A percentile compares a stretch with the other conserved stretches of the same genome.
phyloP scores from a whole-genome alignment of 1,140 invertebrate species.

The Caenorhabditis latens region DNA sequence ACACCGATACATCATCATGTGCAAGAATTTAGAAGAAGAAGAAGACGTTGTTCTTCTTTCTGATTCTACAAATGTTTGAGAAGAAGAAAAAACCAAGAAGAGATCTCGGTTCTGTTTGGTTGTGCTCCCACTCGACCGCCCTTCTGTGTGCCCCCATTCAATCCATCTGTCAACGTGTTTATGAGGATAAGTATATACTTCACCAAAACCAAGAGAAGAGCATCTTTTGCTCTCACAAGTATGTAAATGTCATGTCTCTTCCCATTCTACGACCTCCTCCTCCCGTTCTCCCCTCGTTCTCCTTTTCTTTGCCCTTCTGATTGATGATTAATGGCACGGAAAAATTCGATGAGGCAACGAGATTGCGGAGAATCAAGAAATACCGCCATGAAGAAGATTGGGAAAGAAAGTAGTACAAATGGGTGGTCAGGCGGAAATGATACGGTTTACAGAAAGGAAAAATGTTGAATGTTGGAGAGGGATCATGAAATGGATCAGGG shows the following conservation, averaged over 20 bases:
- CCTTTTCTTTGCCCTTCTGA: constrained; percentile 27
- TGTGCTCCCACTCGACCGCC: background rate
- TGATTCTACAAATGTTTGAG: background rate
- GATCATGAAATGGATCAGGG: too few relatives aligned
- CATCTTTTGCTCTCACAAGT: constrained; percentile 30
- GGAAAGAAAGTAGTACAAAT: constrained; percentile 50
- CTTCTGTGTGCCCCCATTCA: background rate
- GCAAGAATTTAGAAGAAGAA: background rate
- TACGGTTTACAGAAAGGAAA: constrained; percentile 4
- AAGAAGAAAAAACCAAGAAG: background rate
- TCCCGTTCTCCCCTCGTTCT: background rate
- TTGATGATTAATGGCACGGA: constrained; percentile 55
- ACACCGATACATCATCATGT: constrained; percentile 42
- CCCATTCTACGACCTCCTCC: too few relatives aligned
- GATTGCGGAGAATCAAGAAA: constrained; percentile 2
- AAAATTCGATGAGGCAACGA: constrained; percentile 38
- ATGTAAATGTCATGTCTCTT: constrained; percentile 46
- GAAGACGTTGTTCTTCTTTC: background rate
- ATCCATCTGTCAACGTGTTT: constrained; percentile 48
- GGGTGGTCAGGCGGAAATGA: constrained; percentile 51
- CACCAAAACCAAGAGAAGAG: background rate
- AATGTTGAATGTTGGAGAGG: background rate
- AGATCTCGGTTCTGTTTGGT: background rate
- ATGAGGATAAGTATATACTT: constrained; percentile 56
- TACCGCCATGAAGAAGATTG: background rate